phyloP scores from a whole-genome alignment of 2,888 invertebrate species.

The Aporophyla nigra region DNA sequence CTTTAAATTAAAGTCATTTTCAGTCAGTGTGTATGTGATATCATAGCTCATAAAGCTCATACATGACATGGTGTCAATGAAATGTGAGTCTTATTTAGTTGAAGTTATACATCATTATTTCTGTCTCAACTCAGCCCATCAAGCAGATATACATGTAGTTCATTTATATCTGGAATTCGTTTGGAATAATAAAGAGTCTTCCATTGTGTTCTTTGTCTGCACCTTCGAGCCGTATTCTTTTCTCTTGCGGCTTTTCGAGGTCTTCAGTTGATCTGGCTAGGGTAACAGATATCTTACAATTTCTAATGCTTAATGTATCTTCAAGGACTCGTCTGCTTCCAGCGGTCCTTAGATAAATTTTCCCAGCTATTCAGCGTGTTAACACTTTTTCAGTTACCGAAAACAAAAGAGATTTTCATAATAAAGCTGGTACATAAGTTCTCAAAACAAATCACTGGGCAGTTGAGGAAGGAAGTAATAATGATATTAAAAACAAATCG shows the following conservation, averaged over 20 bases:
- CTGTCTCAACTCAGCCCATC: not conserved
- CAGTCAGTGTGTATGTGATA: not conserved
- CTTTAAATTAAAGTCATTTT: not conserved
- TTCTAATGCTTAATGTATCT: not conserved
- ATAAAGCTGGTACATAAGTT: not conserved
- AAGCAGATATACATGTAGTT: too few relatives aligned
- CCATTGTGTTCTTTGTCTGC: too few relatives aligned
- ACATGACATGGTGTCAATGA: too few relatives aligned
- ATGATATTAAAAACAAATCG: conserved; percentile 15
- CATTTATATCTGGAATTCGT: too few relatives aligned
- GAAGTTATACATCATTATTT: not conserved
- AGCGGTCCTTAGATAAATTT: too few relatives aligned
- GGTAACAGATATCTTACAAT: not conserved
- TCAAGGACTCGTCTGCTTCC: too few relatives aligned
- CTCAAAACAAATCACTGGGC: not conserved
- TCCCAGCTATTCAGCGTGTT: not conserved
- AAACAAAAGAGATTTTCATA: too few relatives aligned
- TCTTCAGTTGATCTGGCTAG: not conserved
- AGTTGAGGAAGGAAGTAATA: conserved; percentile 41
- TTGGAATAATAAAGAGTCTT: too few relatives aligned
- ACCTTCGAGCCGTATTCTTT: too few relatives aligned
- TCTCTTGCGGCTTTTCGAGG: not conserved
- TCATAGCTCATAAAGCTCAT: not conserved
- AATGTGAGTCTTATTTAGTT: not conserved
- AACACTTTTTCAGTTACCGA: not conserved